Evolutionary conservation across 23 tunicate genomes (phyloP).

Genomic region (Diplosoma virens): DNA sequence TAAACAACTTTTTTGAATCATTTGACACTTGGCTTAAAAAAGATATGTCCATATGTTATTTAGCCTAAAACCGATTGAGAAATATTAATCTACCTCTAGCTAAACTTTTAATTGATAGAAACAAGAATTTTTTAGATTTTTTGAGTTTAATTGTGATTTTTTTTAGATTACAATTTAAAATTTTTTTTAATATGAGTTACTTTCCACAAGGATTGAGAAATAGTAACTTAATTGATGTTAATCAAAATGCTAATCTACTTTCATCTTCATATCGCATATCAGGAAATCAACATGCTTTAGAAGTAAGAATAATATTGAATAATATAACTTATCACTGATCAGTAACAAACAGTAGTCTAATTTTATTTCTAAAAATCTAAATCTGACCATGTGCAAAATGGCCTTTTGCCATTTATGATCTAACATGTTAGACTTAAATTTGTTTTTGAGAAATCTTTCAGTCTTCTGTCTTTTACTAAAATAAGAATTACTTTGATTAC

Average conservation of each 20-base stretch:
- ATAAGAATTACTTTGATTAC: too few species aligned
- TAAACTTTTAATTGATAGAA: neutral
- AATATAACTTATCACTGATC: too few species aligned
- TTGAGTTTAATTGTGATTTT: neutral
- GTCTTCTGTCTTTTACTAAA: too few species aligned
- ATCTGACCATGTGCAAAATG: too few species aligned
- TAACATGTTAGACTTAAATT: too few species aligned
- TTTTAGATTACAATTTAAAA: neutral
- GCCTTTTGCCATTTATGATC: too few species aligned
- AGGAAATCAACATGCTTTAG: conserved; percentile 45
- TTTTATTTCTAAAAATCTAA: too few species aligned
- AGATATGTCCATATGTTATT: neutral
- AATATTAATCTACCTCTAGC: neutral
- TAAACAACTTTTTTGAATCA: too few species aligned
- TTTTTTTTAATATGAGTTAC: neutral
- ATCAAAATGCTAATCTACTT: conserved; percentile 45
- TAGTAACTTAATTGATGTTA: conserved; percentile 61
- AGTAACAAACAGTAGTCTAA: too few species aligned
- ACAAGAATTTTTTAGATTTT: neutral
- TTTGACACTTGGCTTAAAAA: too few species aligned
- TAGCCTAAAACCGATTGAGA: neutral
- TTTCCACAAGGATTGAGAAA: conserved; percentile 25
- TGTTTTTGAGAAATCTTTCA: too few species aligned
- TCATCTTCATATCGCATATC: conserved; percentile 21
- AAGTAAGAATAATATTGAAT: conserved; percentile 14